Evolutionary conservation across 2,113 vertebrate species (phyloP), one percentile per base, ranked within the genome.

Genomic region (Nycticryphes semicollaris): DNA sequence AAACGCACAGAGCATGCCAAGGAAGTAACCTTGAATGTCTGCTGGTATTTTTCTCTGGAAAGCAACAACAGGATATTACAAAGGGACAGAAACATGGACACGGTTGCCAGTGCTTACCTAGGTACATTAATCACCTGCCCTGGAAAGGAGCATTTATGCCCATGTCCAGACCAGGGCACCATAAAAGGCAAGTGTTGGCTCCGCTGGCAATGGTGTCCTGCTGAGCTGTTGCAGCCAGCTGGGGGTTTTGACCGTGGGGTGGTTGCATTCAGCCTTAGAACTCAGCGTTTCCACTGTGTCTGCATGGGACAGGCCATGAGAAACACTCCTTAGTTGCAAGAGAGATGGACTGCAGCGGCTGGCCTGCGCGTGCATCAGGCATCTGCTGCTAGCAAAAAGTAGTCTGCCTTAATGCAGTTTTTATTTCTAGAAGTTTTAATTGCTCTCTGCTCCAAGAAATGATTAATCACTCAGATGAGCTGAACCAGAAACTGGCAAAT

Each of bases 11-110:
- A 91, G 53, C 84, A 91, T 70, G 95, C 93, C 91, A 94, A 94
- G 95, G 93, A 96, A 94, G 87, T 97, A 95, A 94, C 96, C 95
- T 97, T 96, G 96, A 79, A 87, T 76, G 67, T 94, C 91, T 91
- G 87, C 94, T 96, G 94, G 94, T 96, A 92, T 96, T 96, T 92
- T 91, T 84, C 92, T 93, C 77, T 87, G 90, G 86, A 93, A 94
- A 95, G 94, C 41, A 95, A 94, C 96, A 96, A 96, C 92, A 96
- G 95, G 92, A 93, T 96, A 87, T 96, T 92, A 93, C 86, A 75
- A 75, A 89, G 74, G 80, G 93, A 84, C 89, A 89, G 77, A 94
- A 92, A 69, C 53, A 74, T 12, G 77, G 92, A 87, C 74, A 13
- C 10, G 31, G 74, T 33, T 93, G 70, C 91, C 87, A 83, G 70